phyloP scores from a whole-genome alignment of 2,888 invertebrate genomes.

The Drosophila greeni region DNA sequence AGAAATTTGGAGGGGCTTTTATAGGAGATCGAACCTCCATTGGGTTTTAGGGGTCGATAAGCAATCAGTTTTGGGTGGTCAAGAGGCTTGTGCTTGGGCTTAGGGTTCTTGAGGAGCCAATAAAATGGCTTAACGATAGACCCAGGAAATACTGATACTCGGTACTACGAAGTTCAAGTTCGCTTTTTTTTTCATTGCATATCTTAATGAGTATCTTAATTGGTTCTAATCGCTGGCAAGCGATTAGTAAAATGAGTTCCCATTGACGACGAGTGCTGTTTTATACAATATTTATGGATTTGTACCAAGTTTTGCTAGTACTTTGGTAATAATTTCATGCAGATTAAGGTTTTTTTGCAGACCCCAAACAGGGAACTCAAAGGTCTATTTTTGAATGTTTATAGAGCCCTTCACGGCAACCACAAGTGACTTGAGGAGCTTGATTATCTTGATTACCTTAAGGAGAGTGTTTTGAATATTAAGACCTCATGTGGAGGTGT shows the following conservation, averaged over 20 bases:
- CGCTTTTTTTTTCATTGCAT: constrained; percentile 1
- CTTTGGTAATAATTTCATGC: constrained; percentile 1
- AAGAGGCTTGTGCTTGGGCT: constrained; percentile 29
- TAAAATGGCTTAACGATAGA: constrained; percentile 30
- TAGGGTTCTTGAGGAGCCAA: constrained; percentile 15
- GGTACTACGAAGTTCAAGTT: constrained; percentile 29
- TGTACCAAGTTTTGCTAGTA: constrained; percentile 17
- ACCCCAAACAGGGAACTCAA: constrained; percentile 19
- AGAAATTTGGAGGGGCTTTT: constrained; percentile 3
- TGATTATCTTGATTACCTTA: constrained; percentile 20
- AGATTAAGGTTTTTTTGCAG: constrained; percentile 1
- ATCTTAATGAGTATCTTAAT: constrained; percentile 25
- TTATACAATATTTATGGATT: constrained; percentile 36
- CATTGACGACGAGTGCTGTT: constrained; percentile 24
- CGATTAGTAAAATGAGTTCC: constrained; percentile 39
- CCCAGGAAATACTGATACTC: constrained; percentile 11
- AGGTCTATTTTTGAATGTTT: constrained; percentile 16
- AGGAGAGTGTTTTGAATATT: constrained; percentile 23
- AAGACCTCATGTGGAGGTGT: constrained; percentile 4
- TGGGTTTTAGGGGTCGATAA: constrained; percentile 8
- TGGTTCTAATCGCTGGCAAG: constrained; percentile 23
- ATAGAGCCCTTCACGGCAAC: constrained; percentile 9
- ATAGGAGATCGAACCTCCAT: constrained; percentile 14
- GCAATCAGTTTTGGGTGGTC: constrained; percentile 15
- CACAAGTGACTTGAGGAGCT: not conserved